These are phyloP conservation scores for Craseonycteris thonglongyai DNA, from an alignment of 2,113 vertebrate genomes.

Conservation along the genomic window DNA sequence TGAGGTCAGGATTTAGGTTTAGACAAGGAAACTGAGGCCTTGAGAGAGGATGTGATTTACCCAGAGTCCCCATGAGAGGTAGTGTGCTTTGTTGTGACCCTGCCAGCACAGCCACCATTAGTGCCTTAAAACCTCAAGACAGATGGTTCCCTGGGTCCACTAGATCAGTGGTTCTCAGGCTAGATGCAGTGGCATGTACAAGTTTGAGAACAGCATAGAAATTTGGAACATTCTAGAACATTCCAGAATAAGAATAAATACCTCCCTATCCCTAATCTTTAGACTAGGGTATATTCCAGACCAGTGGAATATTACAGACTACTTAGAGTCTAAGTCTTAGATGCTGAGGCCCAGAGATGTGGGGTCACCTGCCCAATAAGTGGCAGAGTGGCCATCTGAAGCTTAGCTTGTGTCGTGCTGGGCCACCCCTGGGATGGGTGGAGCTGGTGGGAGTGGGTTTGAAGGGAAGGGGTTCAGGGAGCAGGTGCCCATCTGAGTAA, in stretches of 20 bases:
- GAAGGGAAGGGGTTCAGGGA: too few species aligned
- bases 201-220: background rate
- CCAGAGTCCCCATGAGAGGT: background rate
- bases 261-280: background rate
- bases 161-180: background rate
- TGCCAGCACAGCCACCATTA: background rate
- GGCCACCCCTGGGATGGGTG: background rate
- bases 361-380: background rate
- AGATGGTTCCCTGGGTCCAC: background rate
- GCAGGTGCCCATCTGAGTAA: background rate
- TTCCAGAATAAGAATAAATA: background rate
- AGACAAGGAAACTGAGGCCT: background rate
- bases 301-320: background rate
- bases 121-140: background rate
- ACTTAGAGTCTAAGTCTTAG: background rate
- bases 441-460: background rate
- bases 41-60: background rate
- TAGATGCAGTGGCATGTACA: background rate
- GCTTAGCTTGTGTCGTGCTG: background rate
- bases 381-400: background rate
- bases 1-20: background rate
- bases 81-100: background rate
- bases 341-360: background rate
- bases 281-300: background rate
- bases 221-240: background rate